Conservation (phyloP, 2,797 vertebrate species). For the Simalia tracyae region DNA sequence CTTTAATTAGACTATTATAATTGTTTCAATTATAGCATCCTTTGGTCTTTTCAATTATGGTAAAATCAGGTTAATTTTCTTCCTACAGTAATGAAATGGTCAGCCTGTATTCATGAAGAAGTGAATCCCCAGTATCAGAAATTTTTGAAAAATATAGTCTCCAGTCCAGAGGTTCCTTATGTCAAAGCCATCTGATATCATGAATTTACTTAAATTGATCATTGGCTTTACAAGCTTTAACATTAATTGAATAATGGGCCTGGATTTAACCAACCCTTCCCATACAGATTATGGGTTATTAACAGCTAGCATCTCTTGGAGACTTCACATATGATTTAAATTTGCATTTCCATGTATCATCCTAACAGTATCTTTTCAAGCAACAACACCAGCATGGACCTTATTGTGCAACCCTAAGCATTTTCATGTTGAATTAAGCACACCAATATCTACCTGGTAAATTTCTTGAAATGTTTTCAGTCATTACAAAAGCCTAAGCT, state of each 20-base stretch:
- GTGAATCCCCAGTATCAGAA: neutral
- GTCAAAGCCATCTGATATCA: neutral
- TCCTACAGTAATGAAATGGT: neutral
- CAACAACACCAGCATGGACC: neutral
- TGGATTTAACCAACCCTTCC: neutral
- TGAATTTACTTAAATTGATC: neutral
- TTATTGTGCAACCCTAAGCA: neutral
- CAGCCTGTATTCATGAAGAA: neutral
- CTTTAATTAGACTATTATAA: neutral
- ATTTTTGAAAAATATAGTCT: neutral
- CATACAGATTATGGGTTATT: neutral
- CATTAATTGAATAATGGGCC: neutral
- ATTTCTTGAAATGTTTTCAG: neutral
- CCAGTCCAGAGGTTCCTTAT: neutral
- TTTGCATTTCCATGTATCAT: neutral
- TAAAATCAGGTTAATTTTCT: neutral
- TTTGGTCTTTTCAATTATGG: neutral
- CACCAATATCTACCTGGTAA: neutral
- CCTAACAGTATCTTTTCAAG: neutral
- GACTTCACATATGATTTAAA: neutral
- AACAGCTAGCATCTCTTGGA: neutral
- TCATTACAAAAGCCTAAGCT: neutral
- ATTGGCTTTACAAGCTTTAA: neutral
- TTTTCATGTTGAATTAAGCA: neutral
- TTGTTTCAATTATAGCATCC: neutral